Evolutionary conservation across 2,113 vertebrate species (phyloP).

Genomic region (Merops nubicus): DNA sequence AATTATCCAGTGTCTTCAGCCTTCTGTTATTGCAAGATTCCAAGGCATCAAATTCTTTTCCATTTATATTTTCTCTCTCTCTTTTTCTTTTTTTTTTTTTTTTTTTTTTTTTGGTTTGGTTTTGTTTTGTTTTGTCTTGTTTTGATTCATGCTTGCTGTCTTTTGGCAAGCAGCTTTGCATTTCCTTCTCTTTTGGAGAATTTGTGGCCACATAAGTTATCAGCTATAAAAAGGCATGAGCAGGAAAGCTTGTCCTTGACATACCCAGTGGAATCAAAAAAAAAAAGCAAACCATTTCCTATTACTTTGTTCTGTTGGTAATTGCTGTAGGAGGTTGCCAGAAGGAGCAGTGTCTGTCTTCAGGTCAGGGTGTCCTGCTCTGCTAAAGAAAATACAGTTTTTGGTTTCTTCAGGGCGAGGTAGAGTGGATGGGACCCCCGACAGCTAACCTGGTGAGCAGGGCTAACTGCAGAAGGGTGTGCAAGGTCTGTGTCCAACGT

Average conservation of each 20-base stretch:
- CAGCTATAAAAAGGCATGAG: constrained; percentile 40
- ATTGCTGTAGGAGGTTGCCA: neutral
- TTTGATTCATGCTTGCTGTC: neutral
- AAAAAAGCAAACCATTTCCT: neutral
- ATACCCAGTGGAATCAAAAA: neutral
- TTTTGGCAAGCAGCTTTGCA: neutral
- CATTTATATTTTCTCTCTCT: neutral
- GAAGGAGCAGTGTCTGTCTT: neutral
- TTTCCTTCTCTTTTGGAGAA: constrained; percentile 4
- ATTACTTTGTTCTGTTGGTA: constrained; percentile 39
- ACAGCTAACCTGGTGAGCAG: neutral
- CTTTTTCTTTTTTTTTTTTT: too few relatives aligned
- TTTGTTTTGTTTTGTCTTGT: too few relatives aligned
- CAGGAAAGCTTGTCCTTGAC: constrained; percentile 59
- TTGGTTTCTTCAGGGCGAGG: neutral
- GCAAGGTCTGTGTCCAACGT: neutral
- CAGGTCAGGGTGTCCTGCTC: neutral
- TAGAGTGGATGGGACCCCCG: neutral
- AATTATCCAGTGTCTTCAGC: neutral
- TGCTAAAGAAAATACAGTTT: neutral
- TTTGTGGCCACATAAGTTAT: neutral
- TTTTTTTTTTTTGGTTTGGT: too few relatives aligned
- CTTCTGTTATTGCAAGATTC: neutral
- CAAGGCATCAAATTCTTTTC: neutral
- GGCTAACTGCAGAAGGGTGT: neutral